Evolutionary conservation across 1,140 invertebrate genomes (phyloP).

Genomic region (Agrypnia vestita): DNA sequence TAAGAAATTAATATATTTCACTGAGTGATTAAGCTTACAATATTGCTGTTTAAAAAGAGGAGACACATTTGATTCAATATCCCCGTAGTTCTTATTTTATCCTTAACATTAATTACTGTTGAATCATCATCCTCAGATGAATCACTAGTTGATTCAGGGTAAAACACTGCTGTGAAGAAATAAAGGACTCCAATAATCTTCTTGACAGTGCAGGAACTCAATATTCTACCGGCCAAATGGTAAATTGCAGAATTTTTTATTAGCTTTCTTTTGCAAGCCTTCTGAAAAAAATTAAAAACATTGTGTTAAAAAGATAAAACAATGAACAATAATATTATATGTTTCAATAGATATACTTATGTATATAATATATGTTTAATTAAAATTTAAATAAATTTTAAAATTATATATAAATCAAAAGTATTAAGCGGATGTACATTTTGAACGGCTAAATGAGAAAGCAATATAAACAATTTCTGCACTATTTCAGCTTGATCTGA

Average conservation of each 20-base stretch:
- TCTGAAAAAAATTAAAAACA: conserved; percentile 57
- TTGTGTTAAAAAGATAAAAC: too few relatives aligned
- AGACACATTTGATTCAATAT: conserved; percentile 60
- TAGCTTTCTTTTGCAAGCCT: conserved; percentile 58
- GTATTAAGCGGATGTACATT: conserved; percentile 18
- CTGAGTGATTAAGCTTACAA: conserved; percentile 58
- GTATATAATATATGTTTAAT: background rate
- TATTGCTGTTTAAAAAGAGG: conserved; percentile 59
- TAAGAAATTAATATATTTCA: too few relatives aligned
- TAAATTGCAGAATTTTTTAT: conserved; percentile 64
- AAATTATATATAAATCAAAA: background rate
- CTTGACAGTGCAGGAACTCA: conserved; percentile 60
- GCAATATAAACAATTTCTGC: conserved; percentile 18
- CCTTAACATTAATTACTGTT: conserved; percentile 60
- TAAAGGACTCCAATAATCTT: conserved; percentile 63
- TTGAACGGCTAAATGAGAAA: conserved; percentile 21
- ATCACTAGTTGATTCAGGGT: conserved; percentile 53
- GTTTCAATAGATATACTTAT: too few relatives aligned
- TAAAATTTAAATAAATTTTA: background rate
- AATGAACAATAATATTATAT: too few relatives aligned
- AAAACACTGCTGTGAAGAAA: conserved; percentile 64
- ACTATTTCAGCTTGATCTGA: conserved; percentile 1
- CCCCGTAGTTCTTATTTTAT: conserved; percentile 63
- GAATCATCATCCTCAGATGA: conserved; percentile 44
- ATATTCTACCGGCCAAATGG: conserved; percentile 61